Conservation (phyloP, 2,888 invertebrate species). For the Cetonia aurata region DNA sequence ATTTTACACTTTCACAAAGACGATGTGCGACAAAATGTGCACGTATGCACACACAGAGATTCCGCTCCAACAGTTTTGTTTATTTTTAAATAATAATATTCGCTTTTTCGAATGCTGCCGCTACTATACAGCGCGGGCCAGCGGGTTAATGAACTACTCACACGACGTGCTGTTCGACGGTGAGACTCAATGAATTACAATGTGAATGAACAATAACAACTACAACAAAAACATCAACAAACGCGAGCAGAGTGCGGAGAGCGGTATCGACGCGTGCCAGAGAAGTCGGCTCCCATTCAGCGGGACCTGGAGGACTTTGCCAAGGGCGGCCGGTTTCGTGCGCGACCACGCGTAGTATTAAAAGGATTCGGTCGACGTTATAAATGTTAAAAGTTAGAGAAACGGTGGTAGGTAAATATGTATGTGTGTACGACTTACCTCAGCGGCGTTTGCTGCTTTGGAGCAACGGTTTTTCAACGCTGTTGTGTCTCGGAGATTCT, state of each 20-base stretch:
- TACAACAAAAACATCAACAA: too few species aligned
- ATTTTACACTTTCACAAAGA: too few species aligned
- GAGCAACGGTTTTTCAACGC: constrained; percentile 28
- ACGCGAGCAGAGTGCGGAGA: neutral
- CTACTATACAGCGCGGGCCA: constrained; percentile 58
- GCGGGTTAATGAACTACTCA: too few species aligned
- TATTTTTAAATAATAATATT: constrained; percentile 54
- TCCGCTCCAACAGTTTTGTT: constrained; percentile 24
- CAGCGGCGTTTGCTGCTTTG: constrained; percentile 30
- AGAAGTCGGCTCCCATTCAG: constrained; percentile 40
- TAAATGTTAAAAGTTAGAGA: too few species aligned
- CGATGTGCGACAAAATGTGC: neutral
- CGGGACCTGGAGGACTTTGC: constrained; percentile 52
- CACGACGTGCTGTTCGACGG: constrained; percentile 35
- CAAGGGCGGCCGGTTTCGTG: constrained; percentile 47
- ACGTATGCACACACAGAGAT: constrained; percentile 2
- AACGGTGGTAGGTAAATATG: too few species aligned
- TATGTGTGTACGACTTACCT: constrained; percentile 21
- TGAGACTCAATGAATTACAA: constrained; percentile 56
- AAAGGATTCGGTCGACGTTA: too few species aligned
- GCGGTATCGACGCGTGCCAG: constrained; percentile 8
- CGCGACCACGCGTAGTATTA: constrained; percentile 47
- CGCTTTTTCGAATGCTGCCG: constrained; percentile 58
- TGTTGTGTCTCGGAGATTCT: constrained; percentile 10
- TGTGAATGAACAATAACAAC: constrained; percentile 53